phyloP scores from a whole-genome alignment of 2,113 vertebrate species.

The Rhadina sibilatrix region DNA sequence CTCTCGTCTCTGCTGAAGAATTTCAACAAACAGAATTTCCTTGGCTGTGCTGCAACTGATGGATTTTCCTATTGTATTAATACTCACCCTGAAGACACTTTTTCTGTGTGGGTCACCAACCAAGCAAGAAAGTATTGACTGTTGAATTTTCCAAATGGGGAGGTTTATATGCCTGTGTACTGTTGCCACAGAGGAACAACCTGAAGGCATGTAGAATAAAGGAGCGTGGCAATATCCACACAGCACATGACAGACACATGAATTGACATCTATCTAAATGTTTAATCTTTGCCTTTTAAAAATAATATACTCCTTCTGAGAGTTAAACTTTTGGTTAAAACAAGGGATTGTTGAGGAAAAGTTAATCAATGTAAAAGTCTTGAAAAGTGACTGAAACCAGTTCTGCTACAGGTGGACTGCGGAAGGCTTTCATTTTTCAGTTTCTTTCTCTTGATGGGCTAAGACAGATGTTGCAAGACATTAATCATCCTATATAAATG shows the following conservation, averaged over 20 bases:
- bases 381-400: neutral
- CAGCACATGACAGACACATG: neutral
- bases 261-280: neutral
- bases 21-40: slow-evolving; percentile 34
- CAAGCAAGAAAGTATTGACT: neutral
- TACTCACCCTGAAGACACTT: neutral
- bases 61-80: slow-evolving; percentile 44
- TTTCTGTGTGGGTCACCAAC: neutral
- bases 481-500: neutral
- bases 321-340: neutral
- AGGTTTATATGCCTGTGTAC: neutral
- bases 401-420: neutral
- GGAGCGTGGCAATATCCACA: rapidly evolving
- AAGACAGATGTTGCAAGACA: neutral
- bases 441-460: neutral
- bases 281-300: neutral
- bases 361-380: neutral
- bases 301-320: neutral
- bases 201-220: neutral
- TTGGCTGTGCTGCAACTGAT: neutral
- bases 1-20: neutral
- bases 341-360: neutral
- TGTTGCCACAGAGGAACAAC: neutral
- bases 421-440: neutral
- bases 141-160: neutral